Percentiles rank a stretch among this genome's conserved stretches.
phyloP scores from a whole-genome alignment of 1,140 invertebrate species.

The Penaeus indicus region DNA sequence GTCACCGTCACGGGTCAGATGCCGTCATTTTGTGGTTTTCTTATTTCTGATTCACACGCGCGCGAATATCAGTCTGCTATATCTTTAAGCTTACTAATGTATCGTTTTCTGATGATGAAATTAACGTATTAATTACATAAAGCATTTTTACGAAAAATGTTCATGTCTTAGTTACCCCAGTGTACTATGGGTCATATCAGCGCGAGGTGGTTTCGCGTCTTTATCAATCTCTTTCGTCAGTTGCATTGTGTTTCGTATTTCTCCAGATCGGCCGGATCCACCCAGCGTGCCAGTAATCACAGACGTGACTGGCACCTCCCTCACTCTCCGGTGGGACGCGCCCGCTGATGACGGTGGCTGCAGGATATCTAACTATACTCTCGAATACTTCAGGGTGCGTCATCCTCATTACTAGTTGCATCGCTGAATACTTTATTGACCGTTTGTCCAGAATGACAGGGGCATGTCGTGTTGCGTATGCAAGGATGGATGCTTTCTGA shows the following conservation, averaged over 20 bases:
- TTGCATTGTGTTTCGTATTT: neutral
- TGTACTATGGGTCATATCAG: neutral
- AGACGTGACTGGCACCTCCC: slow-evolving; percentile 74
- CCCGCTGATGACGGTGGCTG: slow-evolving; percentile 94
- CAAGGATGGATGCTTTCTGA: too few relatives aligned
- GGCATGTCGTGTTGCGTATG: too few relatives aligned
- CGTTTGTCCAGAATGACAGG: too few relatives aligned
- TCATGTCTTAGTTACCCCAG: too few relatives aligned
- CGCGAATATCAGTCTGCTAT: too few relatives aligned
- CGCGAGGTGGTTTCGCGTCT: neutral
- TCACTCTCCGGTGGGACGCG: slow-evolving; percentile 89
- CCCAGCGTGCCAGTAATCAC: slow-evolving; percentile 85
- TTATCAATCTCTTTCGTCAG: neutral
- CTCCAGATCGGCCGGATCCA: slow-evolving; percentile 82
- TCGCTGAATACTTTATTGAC: too few relatives aligned
- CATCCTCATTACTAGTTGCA: neutral
- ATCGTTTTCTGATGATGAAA: too few relatives aligned
- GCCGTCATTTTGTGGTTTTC: neutral
- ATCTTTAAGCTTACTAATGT: too few relatives aligned
- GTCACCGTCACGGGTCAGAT: slow-evolving; percentile 85
- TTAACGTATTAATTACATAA: too few relatives aligned
- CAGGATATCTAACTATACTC: slow-evolving; percentile 90
- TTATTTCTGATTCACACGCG: neutral
- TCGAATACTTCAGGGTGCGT: slow-evolving; percentile 89
- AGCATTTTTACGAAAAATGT: too few relatives aligned